A percentile compares a stretch with the other conserved stretches of the same genome.
These are phyloP conservation scores for Eciton burchellii DNA, from an alignment of 1,140 invertebrate species.

Conservation along the genomic window DNA sequence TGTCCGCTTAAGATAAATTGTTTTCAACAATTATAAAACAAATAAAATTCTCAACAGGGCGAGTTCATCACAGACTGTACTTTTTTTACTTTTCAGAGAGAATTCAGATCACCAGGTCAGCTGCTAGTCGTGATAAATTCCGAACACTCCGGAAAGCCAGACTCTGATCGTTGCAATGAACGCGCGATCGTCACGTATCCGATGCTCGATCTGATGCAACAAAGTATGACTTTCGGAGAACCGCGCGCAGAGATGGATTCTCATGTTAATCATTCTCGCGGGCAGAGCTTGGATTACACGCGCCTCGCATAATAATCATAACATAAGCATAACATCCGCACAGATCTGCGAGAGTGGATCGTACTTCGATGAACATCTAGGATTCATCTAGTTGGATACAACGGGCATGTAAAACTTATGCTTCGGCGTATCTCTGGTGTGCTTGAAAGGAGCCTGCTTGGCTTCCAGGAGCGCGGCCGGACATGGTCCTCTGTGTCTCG, in stretches of 20 bases:
- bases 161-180: conserved; percentile 20
- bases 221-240: not conserved
- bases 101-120: conserved; percentile 3
- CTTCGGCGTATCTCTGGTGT: conserved; percentile 92
- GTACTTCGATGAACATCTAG: conserved; percentile 16
- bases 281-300: not conserved
- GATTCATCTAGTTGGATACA: conserved; percentile 76
- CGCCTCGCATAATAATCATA: not conserved
- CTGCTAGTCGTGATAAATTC: not conserved
- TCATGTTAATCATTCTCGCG: not conserved
- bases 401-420: conserved; percentile 93
- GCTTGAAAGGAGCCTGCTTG: conserved; percentile 91
- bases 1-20: not conserved
- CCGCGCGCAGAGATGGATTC: not conserved
- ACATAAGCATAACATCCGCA: not conserved
- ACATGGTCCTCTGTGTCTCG: conserved; percentile 89
- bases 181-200: not conserved
- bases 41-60: conserved; percentile 50
- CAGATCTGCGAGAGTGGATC: too few relatives aligned
- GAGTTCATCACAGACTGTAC: conserved; percentile 75
- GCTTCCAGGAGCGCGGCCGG: conserved; percentile 91
- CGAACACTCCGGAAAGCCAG: not conserved
- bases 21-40: conserved; percentile 26
- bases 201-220: conserved; percentile 6
- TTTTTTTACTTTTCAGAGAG: too few relatives aligned